Evolutionary conservation across 2,888 invertebrate genomes (phyloP).

Genomic region (Patella depressa): DNA sequence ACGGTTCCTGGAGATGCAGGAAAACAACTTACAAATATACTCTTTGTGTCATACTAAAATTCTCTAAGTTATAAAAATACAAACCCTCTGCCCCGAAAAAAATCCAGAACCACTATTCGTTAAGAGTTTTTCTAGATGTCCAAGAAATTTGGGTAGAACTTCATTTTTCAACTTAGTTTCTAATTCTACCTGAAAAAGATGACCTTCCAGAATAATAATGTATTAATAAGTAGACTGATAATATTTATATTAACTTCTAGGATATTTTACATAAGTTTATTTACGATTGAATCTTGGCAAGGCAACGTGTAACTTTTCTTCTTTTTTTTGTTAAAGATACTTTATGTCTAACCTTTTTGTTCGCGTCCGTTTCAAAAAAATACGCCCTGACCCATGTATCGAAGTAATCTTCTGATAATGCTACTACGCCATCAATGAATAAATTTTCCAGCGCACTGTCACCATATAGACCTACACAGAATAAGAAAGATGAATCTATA

Average conservation of each 20-base stretch:
- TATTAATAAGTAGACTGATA: too few species aligned
- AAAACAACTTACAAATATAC: too few species aligned
- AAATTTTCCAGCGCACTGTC: conserved; percentile 32
- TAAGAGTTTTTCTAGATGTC: conserved; percentile 30
- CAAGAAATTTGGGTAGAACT: conserved; percentile 27
- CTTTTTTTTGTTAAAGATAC: too few species aligned
- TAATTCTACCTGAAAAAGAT: conserved; percentile 30
- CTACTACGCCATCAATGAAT: conserved; percentile 34
- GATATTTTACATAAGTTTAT: not conserved
- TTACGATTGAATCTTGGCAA: too few species aligned
- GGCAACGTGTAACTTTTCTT: too few species aligned
- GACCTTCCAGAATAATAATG: too few species aligned
- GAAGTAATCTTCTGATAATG: conserved; percentile 29
- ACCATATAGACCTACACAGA: conserved; percentile 36
- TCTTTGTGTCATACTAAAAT: too few species aligned
- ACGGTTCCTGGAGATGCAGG: too few species aligned
- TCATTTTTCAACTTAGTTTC: conserved; percentile 27
- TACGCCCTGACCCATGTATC: conserved; percentile 23
- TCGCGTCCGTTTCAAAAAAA: conserved; percentile 33
- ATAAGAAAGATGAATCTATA: too few species aligned
- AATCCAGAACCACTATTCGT: conserved; percentile 27
- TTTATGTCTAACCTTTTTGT: conserved; percentile 26
- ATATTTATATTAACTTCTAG: too few species aligned
- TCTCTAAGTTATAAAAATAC: too few species aligned
- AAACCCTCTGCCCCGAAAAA: conserved; percentile 23